A percentile compares a stretch with the other conserved stretches of the same genome.
phyloP scores from a whole-genome alignment of 1,140 invertebrate genomes.

The Diploscapter pachys region DNA sequence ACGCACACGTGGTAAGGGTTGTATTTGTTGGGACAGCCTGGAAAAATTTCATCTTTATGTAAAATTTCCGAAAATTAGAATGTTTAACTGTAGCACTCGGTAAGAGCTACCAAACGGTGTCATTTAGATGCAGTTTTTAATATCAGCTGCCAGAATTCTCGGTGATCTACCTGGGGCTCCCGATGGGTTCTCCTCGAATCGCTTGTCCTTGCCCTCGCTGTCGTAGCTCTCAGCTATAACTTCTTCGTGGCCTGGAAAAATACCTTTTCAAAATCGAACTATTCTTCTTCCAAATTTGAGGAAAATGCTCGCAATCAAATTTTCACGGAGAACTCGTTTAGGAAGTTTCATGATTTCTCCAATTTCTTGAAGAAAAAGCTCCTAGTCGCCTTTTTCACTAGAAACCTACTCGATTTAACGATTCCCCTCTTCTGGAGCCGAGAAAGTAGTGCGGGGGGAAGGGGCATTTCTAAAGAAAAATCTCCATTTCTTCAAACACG shows the following conservation, averaged over 20 bases:
- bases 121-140: too few relatives aligned
- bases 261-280: background rate
- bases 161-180: conserved; percentile 60
- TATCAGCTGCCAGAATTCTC: too few relatives aligned
- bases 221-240: conserved; percentile 85
- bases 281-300: background rate
- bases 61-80: too few relatives aligned
- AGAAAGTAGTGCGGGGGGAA: conserved; percentile 79
- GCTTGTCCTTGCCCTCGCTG: conserved; percentile 40
- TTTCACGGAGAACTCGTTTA: background rate
- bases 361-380: background rate
- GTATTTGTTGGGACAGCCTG: conserved; percentile 85
- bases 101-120: too few relatives aligned
- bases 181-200: conserved; percentile 21
- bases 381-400: background rate
- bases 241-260: conserved; percentile 66
- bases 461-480: conserved; percentile 54
- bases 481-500: too few relatives aligned
- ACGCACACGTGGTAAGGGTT: conserved; percentile 91
- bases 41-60: too few relatives aligned
- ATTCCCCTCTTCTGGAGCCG: conserved; percentile 80
- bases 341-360: background rate
- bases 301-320: background rate
- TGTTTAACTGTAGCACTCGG: too few relatives aligned
- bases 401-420: conserved; percentile 43